A percentile compares a stretch with the other conserved stretches of the same genome.
Evolutionary conservation across 2,113 vertebrate species (phyloP).

Genomic region (Cheirogaleus medius): DNA sequence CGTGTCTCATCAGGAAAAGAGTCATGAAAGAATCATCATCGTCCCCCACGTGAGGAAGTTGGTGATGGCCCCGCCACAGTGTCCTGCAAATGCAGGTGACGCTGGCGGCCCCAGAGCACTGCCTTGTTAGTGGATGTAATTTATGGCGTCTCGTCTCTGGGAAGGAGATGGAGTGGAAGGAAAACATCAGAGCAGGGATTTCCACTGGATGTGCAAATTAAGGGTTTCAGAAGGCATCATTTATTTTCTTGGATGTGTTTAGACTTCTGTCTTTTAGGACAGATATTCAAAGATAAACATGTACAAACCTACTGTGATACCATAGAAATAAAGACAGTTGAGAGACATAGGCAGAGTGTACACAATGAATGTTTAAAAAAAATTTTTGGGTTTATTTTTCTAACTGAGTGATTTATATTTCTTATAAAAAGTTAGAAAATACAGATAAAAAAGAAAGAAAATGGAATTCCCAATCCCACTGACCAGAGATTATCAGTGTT

Average conservation of each 20-base stretch:
- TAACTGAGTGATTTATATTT: slow-evolving; percentile 29
- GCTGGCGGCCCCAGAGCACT: not conserved
- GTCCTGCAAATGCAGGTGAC: not conserved
- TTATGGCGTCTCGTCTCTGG: not conserved
- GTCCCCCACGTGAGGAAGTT: not conserved
- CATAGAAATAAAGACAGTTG: not conserved
- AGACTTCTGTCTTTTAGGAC: slow-evolving; percentile 52
- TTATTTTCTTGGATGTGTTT: slow-evolving; percentile 64
- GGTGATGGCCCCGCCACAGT: not conserved
- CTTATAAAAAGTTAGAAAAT: slow-evolving; percentile 12
- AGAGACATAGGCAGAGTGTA: not conserved
- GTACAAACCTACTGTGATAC: not conserved
- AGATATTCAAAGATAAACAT: slow-evolving; percentile 56
- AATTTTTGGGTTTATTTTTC: slow-evolving; percentile 35
- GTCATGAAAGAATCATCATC: slow-evolving; percentile 17
- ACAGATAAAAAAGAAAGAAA: slow-evolving; percentile 9
- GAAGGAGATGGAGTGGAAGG: not conserved
- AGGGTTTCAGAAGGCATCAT: slow-evolving; percentile 47
- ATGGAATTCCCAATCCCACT: not conserved
- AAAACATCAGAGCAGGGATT: not conserved
- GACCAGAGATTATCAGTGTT: not conserved
- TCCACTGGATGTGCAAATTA: not conserved
- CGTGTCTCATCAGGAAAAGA: not conserved
- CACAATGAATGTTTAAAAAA: not conserved
- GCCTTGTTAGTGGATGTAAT: not conserved